These are phyloP conservation scores for Heliothis subflexa DNA, from an alignment of 1,140 invertebrate species.

Conservation along the genomic window DNA sequence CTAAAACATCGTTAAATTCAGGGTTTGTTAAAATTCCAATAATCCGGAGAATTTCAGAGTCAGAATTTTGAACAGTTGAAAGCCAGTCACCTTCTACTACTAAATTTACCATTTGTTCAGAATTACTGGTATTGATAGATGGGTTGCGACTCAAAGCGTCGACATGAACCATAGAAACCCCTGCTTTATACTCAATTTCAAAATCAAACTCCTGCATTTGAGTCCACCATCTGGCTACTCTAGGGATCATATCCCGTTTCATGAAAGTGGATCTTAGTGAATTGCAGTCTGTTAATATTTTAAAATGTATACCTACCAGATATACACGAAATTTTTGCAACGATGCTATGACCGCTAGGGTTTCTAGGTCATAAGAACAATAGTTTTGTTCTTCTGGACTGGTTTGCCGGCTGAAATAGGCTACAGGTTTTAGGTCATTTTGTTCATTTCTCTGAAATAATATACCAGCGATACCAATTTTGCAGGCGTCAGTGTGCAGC, in stretches of 20 bases:
- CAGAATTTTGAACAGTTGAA: not conserved
- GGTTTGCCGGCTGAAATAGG: conserved; percentile 12
- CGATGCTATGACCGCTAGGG: conserved; percentile 18
- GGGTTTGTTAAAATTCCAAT: conserved; percentile 1
- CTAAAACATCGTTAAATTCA: not conserved
- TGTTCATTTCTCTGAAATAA: not conserved
- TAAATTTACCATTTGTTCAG: not conserved
- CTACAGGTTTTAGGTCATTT: not conserved
- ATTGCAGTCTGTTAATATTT: conserved; percentile 50
- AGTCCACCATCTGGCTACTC: conserved; percentile 50
- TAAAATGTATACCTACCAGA: conserved; percentile 8
- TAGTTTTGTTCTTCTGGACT: conserved; percentile 13
- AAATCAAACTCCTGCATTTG: conserved; percentile 50
- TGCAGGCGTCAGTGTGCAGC: conserved; percentile 4
- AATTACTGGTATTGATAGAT: not conserved
- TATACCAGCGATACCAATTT: conserved; percentile 8
- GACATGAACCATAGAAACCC: not conserved
- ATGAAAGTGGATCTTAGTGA: conserved; percentile 47
- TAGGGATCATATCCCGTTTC: conserved; percentile 47
- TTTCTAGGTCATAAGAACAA: conserved; percentile 7
- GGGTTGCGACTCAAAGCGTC: conserved; percentile 10
- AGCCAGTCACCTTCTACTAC: not conserved
- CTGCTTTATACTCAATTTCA: conserved; percentile 13
- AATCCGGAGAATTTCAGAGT: conserved; percentile 6
- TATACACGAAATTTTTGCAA: conserved; percentile 8